A percentile compares a stretch with the other conserved stretches of the same genome.
Conservation (phyloP, 2,113 vertebrate species). For the Accipiter cooperii region DNA sequence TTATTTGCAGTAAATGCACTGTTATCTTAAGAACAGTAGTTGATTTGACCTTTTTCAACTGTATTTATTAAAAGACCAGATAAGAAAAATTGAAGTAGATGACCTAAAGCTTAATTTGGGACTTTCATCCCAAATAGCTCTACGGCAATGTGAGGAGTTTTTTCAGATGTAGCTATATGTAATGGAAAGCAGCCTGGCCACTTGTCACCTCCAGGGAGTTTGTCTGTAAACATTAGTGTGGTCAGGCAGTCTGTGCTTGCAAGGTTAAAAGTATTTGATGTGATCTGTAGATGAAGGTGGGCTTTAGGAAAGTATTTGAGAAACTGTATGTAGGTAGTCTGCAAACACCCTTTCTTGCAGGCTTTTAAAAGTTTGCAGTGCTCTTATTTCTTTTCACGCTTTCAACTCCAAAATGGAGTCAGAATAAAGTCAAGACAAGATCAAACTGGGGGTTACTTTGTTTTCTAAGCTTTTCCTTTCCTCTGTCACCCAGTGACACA, state of each 20-base stretch:
- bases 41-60: neutral
- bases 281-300: neutral
- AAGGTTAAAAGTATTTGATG: neutral
- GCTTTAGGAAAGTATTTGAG: neutral
- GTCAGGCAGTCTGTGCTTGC: neutral
- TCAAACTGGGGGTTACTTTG: neutral
- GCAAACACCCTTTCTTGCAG: neutral
- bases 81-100: neutral
- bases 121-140: neutral
- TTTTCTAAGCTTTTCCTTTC: neutral
- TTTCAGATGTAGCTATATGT: neutral
- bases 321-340: neutral
- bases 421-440: neutral
- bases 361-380: neutral
- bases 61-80: neutral
- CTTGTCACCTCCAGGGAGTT: neutral
- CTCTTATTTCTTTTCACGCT: neutral
- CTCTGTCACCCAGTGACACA: neutral
- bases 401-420: neutral
- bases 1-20: neutral
- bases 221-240: neutral
- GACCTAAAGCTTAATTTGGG: neutral
- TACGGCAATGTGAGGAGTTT: neutral
- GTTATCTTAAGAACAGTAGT: neutral
- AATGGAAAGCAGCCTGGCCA: neutral